Evolutionary conservation across 1,140 invertebrate species (phyloP), one percentile per base, ranked within the genome.

Genomic region (Sycobia sp.): DNA sequence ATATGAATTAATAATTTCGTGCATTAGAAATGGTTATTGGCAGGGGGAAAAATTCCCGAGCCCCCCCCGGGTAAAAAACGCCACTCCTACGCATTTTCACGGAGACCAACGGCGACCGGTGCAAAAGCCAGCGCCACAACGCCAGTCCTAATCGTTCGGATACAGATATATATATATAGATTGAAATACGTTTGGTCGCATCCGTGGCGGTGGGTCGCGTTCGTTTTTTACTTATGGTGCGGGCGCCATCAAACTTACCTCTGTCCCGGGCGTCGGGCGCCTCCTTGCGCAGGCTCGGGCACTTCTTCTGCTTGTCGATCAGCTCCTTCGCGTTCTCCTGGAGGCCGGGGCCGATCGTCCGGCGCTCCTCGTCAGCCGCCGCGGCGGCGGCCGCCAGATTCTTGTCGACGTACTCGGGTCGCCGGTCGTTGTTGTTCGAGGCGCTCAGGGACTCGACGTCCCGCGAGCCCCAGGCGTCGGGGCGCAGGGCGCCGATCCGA

Each of bases 361-460:
- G 36, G 56, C 38, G 70, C 65, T 20, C 75, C 10, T 73, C 65
- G 22, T 71, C 64, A 1, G 77, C 73, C 0, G 63, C 68, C 5
- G n/a, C n/a, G n/a, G n/a, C n/a, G n/a, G n/a, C n/a, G 1, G 77
- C 73, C 0, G 63, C 68, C 5, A 77, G 69, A 68, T 80, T 81
- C 58, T 76, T 80, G 59, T 82, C 72, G 32, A 74, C 79, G 51
- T 71, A 73, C 36, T 68, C 69, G 29, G 68, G 73, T 29, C 71
- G 73, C 44, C 80, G 79, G 51, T 85, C 83, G 66, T 83, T 83
- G 65, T 82, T 82, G 11, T 69, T 76, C n/a, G 65, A 70, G 8
- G 69, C 67, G 54, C 69, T 77, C 14, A 73, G 73, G 5, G 74
- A 79, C 47, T 79, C 76, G 22, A 72, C 62, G 47, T 76, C 76